Evolutionary conservation across 2,888 invertebrate genomes (phyloP).

Genomic region (Xestia c-nigrum): DNA sequence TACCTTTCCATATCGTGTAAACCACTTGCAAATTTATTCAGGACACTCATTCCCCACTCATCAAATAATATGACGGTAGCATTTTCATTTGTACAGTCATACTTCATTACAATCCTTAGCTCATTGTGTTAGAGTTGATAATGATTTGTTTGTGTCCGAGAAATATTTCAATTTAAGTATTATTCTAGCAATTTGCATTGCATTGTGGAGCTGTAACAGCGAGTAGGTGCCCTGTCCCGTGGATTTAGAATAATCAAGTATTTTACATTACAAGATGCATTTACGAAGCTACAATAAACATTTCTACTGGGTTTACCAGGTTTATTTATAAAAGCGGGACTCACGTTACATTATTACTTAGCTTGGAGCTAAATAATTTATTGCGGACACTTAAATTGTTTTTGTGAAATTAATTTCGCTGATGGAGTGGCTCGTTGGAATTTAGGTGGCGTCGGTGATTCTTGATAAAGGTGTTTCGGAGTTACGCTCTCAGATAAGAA

Average conservation of each 20-base stretch:
- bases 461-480: slow-evolving; percentile 62
- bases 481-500: slow-evolving; percentile 49
- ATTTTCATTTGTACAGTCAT: slow-evolving; percentile 70
- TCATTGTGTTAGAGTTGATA: slow-evolving; percentile 65
- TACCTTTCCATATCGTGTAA: slow-evolving; percentile 82
- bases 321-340: slow-evolving; percentile 62
- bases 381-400: slow-evolving; percentile 71
- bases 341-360: slow-evolving; percentile 68
- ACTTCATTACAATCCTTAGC: slow-evolving; percentile 66
- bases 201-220: slow-evolving; percentile 70
- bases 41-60: slow-evolving; percentile 83
- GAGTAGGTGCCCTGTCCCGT: slow-evolving; percentile 64
- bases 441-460: slow-evolving; percentile 63
- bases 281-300: slow-evolving; percentile 67
- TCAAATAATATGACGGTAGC: slow-evolving; percentile 81
- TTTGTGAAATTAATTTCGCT: slow-evolving; percentile 73
- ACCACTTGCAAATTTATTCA: slow-evolving; percentile 88
- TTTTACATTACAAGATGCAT: slow-evolving; percentile 68
- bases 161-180: slow-evolving; percentile 83
- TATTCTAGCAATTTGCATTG: slow-evolving; percentile 84
- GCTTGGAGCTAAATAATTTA: slow-evolving; percentile 67
- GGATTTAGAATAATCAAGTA: slow-evolving; percentile 73
- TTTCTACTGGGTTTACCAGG: slow-evolving; percentile 56
- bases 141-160: slow-evolving; percentile 51
- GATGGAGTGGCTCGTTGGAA: slow-evolving; percentile 67